A percentile compares a stretch with the other conserved stretches of the same genome.
Evolutionary conservation across 2,888 invertebrate genomes (phyloP).

Genomic region (Teinopalpus imperialis): DNA sequence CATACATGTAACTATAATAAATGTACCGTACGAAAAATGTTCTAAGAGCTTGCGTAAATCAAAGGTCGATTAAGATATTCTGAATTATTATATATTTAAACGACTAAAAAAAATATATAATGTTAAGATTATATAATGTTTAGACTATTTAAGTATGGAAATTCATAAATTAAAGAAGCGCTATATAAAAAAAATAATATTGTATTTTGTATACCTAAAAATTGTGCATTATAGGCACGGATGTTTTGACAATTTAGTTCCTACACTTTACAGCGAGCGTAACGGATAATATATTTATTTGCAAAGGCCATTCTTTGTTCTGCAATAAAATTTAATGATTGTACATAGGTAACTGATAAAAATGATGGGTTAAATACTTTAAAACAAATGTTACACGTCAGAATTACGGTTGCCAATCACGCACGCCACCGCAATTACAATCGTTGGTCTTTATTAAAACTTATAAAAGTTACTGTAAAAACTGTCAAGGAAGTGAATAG

Average conservation of each 20-base stretch:
- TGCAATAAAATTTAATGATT: conserved; percentile 4
- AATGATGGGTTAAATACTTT: conserved; percentile 3
- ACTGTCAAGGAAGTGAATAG: not conserved
- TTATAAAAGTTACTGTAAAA: not conserved
- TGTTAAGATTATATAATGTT: no score
- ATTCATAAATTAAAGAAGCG: no score
- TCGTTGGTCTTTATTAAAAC: not conserved
- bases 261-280: not conserved
- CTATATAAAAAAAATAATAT: no score
- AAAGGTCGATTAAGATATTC: not conserved
- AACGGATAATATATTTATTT: no score
- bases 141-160: no score
- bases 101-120: no score
- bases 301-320: not conserved
- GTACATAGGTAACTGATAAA: not conserved
- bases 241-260: no score
- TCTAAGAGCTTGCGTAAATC: conserved; percentile 25
- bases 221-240: not conserved
- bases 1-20: conserved; percentile 53
- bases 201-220: not conserved
- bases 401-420: not conserved
- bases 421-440: not conserved
- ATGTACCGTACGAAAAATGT: conserved; percentile 46
- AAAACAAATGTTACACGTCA: not conserved
- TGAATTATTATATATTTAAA: not conserved